Conservation (phyloP, 1,140 invertebrate genomes). For the Plutomurus gul region DNA sequence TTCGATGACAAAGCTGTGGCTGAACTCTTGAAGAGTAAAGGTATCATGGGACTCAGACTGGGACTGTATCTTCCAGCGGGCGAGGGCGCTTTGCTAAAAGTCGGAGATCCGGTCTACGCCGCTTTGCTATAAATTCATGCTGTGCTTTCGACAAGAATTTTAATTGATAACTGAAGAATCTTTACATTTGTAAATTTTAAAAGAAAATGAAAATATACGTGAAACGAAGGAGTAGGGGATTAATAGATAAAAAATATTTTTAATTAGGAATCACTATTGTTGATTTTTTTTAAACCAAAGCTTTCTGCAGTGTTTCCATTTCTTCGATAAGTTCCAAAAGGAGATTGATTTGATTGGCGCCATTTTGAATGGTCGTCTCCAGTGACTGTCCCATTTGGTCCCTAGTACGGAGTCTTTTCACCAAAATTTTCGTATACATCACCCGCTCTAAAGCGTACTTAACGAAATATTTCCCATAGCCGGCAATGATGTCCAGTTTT, state of each 20-base stretch:
- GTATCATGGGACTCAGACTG: slow-evolving; percentile 50
- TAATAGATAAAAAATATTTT: too few species aligned
- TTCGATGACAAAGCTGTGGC: slow-evolving; percentile 32
- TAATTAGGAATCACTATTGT: too few species aligned
- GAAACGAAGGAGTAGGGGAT: too few species aligned
- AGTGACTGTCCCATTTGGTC: neutral
- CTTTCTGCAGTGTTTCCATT: neutral
- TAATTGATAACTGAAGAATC: too few species aligned
- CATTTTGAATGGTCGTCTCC: neutral
- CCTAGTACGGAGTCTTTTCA: neutral
- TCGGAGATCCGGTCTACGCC: slow-evolving; percentile 35
- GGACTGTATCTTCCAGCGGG: slow-evolving; percentile 34
- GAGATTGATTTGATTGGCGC: neutral
- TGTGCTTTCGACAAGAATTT: too few species aligned
- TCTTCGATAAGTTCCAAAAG: neutral
- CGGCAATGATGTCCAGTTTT: neutral
- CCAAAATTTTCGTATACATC: neutral
- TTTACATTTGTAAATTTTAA: too few species aligned
- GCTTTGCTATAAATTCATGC: slow-evolving; percentile 33
- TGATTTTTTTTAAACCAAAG: neutral
- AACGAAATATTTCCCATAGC: neutral
- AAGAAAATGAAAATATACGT: too few species aligned
- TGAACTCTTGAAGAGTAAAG: slow-evolving; percentile 37
- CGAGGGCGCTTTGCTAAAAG: neutral
- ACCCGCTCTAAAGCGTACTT: neutral